Conservation (phyloP, 2,888 invertebrate genomes). For the Thymelicus sylvestris region DNA sequence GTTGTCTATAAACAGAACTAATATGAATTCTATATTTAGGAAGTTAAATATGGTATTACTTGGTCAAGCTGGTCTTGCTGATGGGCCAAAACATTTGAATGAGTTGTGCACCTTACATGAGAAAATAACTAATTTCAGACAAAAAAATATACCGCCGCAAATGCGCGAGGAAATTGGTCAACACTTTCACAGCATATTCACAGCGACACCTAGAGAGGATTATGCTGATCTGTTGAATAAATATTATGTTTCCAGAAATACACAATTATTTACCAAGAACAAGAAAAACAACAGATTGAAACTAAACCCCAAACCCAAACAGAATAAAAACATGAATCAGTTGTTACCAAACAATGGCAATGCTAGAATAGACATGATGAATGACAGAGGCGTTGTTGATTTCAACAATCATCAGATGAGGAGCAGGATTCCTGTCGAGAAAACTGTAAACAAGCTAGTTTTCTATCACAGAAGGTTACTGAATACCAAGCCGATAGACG, state of each 20-base stretch:
- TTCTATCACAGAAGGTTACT: slow-evolving; percentile 56
- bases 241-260: slow-evolving; percentile 53
- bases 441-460: slow-evolving; percentile 51
- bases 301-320: slow-evolving; percentile 48
- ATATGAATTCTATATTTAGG: slow-evolving; percentile 75
- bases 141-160: slow-evolving; percentile 61
- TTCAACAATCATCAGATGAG: slow-evolving; percentile 4
- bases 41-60: slow-evolving; percentile 84
- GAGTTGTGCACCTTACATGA: slow-evolving; percentile 67
- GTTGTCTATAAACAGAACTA: slow-evolving; percentile 60
- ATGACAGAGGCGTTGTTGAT: neutral
- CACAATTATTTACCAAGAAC: slow-evolving; percentile 45
- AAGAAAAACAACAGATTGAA: slow-evolving; percentile 52
- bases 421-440: neutral
- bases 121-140: slow-evolving; percentile 59
- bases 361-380: neutral
- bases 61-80: slow-evolving; percentile 84
- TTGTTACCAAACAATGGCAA: slow-evolving; percentile 1
- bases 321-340: slow-evolving; percentile 25
- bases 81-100: slow-evolving; percentile 76
- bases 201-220: slow-evolving; percentile 68
- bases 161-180: slow-evolving; percentile 78
- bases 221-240: slow-evolving; percentile 65
- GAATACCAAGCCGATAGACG: slow-evolving; percentile 50
- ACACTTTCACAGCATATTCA: slow-evolving; percentile 82